phyloP scores from a whole-genome alignment of 2,113 vertebrate genomes.

The Pavo muticus region DNA sequence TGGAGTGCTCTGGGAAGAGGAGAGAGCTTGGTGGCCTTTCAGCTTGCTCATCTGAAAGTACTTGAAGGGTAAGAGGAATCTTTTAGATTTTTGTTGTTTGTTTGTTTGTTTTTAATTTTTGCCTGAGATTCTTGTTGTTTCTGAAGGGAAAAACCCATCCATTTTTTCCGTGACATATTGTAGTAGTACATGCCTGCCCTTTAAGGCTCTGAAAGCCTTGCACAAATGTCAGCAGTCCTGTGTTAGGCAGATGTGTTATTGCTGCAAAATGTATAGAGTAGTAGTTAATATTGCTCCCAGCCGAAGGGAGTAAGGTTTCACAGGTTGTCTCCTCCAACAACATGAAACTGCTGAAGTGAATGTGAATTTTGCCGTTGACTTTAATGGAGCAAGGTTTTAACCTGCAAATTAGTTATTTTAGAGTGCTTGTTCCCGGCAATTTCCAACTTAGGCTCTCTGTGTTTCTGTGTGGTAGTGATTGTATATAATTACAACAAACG shows the following conservation, averaged over 20 bases:
- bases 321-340: neutral
- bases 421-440: neutral
- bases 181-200: neutral
- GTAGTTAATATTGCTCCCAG: neutral
- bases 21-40: neutral
- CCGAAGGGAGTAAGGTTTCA: neutral
- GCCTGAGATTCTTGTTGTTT: neutral
- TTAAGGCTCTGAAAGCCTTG: neutral
- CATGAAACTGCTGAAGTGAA: neutral
- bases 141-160: neutral
- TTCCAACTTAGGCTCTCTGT: neutral
- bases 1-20: neutral
- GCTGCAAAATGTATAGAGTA: neutral
- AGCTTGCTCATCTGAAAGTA: neutral
- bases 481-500: neutral
- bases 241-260: neutral
- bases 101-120: neutral
- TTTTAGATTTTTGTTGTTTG: neutral
- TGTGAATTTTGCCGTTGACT: neutral
- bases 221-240: neutral
- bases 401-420: neutral
- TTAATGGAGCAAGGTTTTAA: neutral
- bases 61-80: slow-evolving; percentile 4
- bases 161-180: neutral
- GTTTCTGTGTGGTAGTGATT: neutral